Evolutionary conservation across 2,797 vertebrate species (phyloP), one percentile per base, ranked within the genome.

Genomic region (Lagothrix lagotricha): DNA sequence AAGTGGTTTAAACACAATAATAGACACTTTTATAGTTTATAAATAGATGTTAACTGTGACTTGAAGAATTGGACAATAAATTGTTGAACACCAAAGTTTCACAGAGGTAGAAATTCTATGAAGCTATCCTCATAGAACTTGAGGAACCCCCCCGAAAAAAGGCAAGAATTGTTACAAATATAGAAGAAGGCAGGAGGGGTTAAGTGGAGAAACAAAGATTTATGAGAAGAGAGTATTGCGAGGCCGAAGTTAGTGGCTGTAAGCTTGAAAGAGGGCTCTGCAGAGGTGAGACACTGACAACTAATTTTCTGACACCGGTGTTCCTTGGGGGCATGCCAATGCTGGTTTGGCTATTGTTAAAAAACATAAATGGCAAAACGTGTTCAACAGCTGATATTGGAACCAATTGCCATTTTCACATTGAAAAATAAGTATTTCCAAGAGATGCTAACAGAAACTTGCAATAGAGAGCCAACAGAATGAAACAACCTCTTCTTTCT

Each of bases 21-120:
- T 48, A n/a, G 75, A 83, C 9, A 77, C 28, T 73, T 88, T 39
- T 41, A 52, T 30, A 46, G 24, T 83, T 70, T 88, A 28, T 30
- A 70, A 26, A 52, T 24, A 30, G 48, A 26, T 58, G 41, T 57
- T 81, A 28, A 48, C 70, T 46, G 3, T 76, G 44, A 67, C 67
- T 39, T 77, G 33, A 84, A 79, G 33, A 94, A 67, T 57, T 28
- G 46, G 75, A 83, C 44, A 84, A 36, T 58, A 94, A 73, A 67
- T 67, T 85, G 57, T 6, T 76, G 57, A 61, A 77, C 17, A 84
- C 0, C 24, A 67, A 54, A 50, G 15, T 90, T 77, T 79, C 72
- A 84, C 41, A 72, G 39, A 57, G 19, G 67, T 14, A 72, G 19
- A 79, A 70, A 79, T 85, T 86, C 41, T n/a, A 41, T 33, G 48